Evolutionary conservation across 1,140 invertebrate species (phyloP), one percentile per base, ranked within the genome.

Genomic region (Lepidurus couesii): DNA sequence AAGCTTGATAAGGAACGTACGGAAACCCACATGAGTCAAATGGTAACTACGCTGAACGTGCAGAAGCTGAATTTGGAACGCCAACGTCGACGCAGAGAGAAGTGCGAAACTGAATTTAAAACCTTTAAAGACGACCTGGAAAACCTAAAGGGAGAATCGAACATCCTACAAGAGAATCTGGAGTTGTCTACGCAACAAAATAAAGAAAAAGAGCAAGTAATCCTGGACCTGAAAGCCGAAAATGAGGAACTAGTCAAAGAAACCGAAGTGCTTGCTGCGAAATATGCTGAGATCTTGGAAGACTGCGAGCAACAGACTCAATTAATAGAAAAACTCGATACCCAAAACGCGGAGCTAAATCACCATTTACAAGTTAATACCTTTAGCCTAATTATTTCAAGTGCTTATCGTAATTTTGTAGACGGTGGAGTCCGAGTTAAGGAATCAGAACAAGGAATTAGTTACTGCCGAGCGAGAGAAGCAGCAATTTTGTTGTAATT

Each of bases 1-100:
- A 79, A 74, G 24, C 26, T 34, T 21, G 78, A 79, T 47, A 79
- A 79, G 34, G 75, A 75, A 44, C 73, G 74, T 2, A 42, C 75
- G 43, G 78, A 79, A 24, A 43, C 42, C 8, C 78, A 75, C 8
- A 44, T 79, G 44, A 16, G 45, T 42, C 78, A 79, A 74, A 47
- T 79, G 44, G 44, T 75, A 21, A 21, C 53, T n/a, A 65, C 53
- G n/a, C 13, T 9, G 9, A 65, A 65, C 21, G 16, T 65, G 3
- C 53, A 13, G 21, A 65, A 65, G 53, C 53, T 65, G 53, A 65
- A 65, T 21, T 13, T 65, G 13, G 53, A 65, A 16, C 53, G 53
- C 2, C 53, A 65, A 16, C 53, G 53, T 65, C 53, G 53, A 3
- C 53, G 53, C 1, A 65, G 53, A 21, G 53, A 65, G 21, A 65